Evolutionary conservation across 2,113 vertebrate genomes (phyloP), one percentile per base, ranked within the genome.

Genomic region (Pelecanus crispus): DNA sequence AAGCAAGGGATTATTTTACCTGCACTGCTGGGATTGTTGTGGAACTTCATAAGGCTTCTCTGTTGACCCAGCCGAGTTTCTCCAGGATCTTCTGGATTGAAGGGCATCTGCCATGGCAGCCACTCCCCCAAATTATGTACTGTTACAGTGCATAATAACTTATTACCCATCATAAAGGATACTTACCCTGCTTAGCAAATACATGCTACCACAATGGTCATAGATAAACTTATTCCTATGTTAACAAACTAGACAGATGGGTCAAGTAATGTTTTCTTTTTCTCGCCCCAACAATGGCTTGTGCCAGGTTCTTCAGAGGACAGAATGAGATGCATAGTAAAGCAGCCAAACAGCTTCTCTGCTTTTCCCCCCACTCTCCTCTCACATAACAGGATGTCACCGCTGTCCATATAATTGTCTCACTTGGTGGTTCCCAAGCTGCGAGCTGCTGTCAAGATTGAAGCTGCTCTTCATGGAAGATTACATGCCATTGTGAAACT

Each of bases 261-360:
- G 58, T 82, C 36, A 74, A 85, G 61, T 56, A 65, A 73, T 26
- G 38, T 86, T 90, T 81, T 68, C 40, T 59, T 82, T 82, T 8
- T 67, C 53, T 34, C 0, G 0, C 5, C 62, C 40, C 62, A 71
- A 49, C 6, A 67, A 55, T 3, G 40, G 17, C 55, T 49, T 49
- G 9, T 58, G 58, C 62, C 49, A 72, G 52, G 26, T 56, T 63
- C 75, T 68, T 81, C 7, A 38, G 20, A 63, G 42, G 8, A 82
- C n/a, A 7, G 14, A 63, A 28, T 0, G 1, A 75, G 68, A 44
- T 15, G n/a, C 58, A 8, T 0, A 25, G 58, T n/a, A 52, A 78
- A 67, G 71, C 50, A 42, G 32, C 19, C 44, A 61, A 62, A 59
- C 7, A 44, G 22, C 17, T 78, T 59, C 83, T 74, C 38, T 5